A percentile compares a stretch with the other conserved stretches of the same genome.
These are phyloP conservation scores for Channallabes apus DNA, from an alignment of 2,797 vertebrate species.

Conservation along the genomic window DNA sequence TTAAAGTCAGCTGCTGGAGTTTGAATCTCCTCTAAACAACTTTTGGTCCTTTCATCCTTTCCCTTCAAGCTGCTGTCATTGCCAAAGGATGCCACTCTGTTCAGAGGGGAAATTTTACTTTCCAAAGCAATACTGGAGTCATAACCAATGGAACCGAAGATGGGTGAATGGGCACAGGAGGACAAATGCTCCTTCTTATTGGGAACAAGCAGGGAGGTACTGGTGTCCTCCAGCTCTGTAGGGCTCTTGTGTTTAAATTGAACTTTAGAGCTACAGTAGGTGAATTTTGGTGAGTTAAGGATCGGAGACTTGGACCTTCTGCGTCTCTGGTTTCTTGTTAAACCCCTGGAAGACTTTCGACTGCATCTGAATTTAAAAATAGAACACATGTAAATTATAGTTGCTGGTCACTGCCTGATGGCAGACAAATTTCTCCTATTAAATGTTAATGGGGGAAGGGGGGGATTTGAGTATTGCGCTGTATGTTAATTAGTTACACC, in stretches of 20 bases:
- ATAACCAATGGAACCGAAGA: conserved; percentile 65
- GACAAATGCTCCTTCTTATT: conserved; percentile 69
- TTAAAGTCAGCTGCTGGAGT: conserved; percentile 85
- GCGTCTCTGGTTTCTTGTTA: conserved; percentile 83
- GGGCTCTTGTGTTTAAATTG: conserved; percentile 81
- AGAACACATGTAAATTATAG: background rate
- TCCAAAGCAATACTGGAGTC: conserved; percentile 62
- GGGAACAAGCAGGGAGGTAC: conserved; percentile 52
- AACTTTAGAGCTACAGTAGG: conserved; percentile 83
- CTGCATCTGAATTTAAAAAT: conserved; percentile 71
- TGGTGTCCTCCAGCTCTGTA: conserved; percentile 61
- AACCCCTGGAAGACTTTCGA: conserved; percentile 86
- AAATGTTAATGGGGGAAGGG: background rate
- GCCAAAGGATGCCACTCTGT: conserved; percentile 50
- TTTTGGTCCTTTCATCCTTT: conserved; percentile 16
- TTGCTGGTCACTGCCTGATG: background rate
- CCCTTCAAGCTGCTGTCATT: conserved; percentile 59
- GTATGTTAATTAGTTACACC: too few relatives aligned
- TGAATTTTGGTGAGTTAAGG: conserved; percentile 92
- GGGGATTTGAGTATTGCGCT: background rate
- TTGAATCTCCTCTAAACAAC: conserved; percentile 41
- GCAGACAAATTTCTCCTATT: background rate
- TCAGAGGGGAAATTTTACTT: conserved; percentile 39
- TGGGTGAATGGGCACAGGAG: conserved; percentile 61
- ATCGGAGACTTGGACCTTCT: conserved; percentile 94